Evolutionary conservation across 2,113 vertebrate species (phyloP).

Genomic region (Hystrix brachyura): DNA sequence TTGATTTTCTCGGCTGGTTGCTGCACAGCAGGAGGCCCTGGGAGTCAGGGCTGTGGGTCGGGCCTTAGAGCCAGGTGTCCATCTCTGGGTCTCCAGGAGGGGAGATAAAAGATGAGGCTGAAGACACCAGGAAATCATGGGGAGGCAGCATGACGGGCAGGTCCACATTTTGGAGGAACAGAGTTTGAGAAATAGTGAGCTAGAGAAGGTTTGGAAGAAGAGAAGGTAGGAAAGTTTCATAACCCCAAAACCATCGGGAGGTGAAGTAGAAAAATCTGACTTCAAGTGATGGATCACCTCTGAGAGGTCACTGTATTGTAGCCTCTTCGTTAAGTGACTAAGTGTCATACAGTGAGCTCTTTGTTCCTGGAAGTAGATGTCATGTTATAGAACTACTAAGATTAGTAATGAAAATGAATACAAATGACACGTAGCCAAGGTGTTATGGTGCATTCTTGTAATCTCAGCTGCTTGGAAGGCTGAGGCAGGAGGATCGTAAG

Average conservation of each 20-base stretch:
- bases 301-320: constrained; percentile 45
- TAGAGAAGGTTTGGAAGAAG: not conserved
- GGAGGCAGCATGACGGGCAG: not conserved
- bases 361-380: constrained; percentile 49
- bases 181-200: constrained; percentile 1
- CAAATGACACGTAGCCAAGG: not conserved
- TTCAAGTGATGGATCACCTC: not conserved
- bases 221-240: not conserved
- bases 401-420: constrained; percentile 58
- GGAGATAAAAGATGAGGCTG: not conserved
- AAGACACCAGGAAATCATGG: not conserved
- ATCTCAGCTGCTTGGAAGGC: not conserved
- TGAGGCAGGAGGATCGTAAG: not conserved
- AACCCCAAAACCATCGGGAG: not conserved
- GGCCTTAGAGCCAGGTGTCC: not conserved
- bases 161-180: not conserved
- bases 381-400: constrained; percentile 29
- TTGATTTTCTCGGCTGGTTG: not conserved
- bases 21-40: not conserved
- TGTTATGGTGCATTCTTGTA: not conserved
- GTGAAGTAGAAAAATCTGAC: not conserved
- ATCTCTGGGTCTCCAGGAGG: not conserved
- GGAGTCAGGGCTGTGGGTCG: not conserved
- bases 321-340: not conserved
- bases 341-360: not conserved